Evolutionary conservation across 2,888 invertebrate species (phyloP), one percentile per base, ranked within the genome.

Genomic region (Xestobium rufovillosum): DNA sequence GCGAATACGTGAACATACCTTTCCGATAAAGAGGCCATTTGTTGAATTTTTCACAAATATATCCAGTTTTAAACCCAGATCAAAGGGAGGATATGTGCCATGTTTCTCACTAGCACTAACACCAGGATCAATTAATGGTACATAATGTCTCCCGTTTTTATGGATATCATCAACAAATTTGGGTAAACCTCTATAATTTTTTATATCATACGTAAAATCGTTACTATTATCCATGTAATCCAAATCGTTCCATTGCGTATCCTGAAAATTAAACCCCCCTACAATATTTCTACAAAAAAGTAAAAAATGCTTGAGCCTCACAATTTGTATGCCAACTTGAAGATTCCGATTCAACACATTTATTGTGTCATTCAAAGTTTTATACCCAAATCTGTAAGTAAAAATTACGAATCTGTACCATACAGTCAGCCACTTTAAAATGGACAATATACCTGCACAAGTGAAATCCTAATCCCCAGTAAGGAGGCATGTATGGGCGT

Each of bases 401-500:
- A 13, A 10, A 3, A 27, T 14, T 26, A 23, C 11, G 34, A 9
- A n/a, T n/a, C n/a, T n/a, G n/a, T n/a, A n/a, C 29, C 13, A 45
- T 26, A 34, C 11, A 11, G n/a, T n/a, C 32, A 32, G 32, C 23
- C n/a, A 19, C 23, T 19, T 19, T n/a, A 19, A 19, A 19, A 8
- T 19, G 23, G 6, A 19, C 6, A 8, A 8, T 19, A 6, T 48
- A 82, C 73, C 80, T 76, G 71, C 87, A 86, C 15, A 91, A 67
- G 65, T 92, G 91, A 63, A 88, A 91, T 1, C 91, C 92, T 1
- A 92, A 71, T 1, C 81, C 70, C 91, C 91, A 92, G 59, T 84
- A 87, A 0, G 91, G 88, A 1, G 90, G 90, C 73, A 91, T 72
- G 56, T 75, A 75, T 0, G 90, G 87, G 40, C 74, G 68, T 0